Evolutionary conservation across 2,113 vertebrate genomes (phyloP), one percentile per base, ranked within the genome.

Genomic region (Arenaria interpres): DNA sequence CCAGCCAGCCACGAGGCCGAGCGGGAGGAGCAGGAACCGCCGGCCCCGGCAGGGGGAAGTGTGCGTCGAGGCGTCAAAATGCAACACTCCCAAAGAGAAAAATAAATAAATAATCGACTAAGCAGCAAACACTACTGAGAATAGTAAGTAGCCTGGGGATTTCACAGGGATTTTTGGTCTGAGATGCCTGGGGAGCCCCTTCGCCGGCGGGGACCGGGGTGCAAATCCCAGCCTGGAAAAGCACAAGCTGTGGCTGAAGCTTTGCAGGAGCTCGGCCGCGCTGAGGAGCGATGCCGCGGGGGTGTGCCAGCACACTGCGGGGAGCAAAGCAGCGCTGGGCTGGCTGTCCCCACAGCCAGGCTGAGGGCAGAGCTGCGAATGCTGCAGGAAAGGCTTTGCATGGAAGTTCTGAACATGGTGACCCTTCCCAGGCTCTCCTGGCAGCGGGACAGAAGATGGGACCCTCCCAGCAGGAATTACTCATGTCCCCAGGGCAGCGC

Each of bases 121-220:
- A 84, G 89, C 88, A 95, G 95, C 83, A 87, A 87, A 62, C 22
- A 6, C 77, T 37, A 18, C 90, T 20, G 74, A 92, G 73, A 81
- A 33, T 57, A 90, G 33, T 82, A 83, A 95, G 69, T 50, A 88
- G 63, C 86, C 41, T 0, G 1, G 83, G 75, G 60, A 67, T 85
- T 83, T 92, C 85, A 92, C 67, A 63, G 33, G 92, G 93, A 84
- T 96, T 96, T 97, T 96, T 97, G 95, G 97, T 93, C 80, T 97
- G 53, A 79, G 53, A 79, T 60, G 64, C 73, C 64, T 35, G 10
- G 15, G 78, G 66, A 93, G 53, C 57, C 48, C 77, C 87, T 79
- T 73, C 2, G 4, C 75, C 13, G 2, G 30, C 0, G 0, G 75
- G 78, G 51, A 75, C n/a, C 0, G 0, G 37, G 25, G 37, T 53